Evolutionary conservation across 2,113 vertebrate genomes (phyloP).

Genomic region (Poeciliopsis prolifica): DNA sequence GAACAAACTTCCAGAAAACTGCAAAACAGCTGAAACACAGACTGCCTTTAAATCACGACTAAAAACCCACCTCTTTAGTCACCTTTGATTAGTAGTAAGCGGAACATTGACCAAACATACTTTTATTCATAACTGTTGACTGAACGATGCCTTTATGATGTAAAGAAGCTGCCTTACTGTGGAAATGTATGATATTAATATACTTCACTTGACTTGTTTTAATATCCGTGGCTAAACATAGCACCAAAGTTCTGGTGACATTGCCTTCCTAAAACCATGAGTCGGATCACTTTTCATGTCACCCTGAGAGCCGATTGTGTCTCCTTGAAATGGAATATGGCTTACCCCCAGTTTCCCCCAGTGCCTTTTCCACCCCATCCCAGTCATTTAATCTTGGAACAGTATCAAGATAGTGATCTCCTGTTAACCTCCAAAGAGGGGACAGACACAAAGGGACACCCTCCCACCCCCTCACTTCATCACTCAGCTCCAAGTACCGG

Average conservation of each 20-base stretch:
- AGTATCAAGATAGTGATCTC: conserved; percentile 69
- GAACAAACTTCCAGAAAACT: no score
- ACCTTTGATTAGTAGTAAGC: no score
- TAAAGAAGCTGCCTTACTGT: no score
- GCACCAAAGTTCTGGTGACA: conserved; percentile 27
- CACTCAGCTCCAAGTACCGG: conserved; percentile 64
- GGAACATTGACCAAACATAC: no score
- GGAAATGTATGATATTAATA: no score
- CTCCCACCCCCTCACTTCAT: conserved; percentile 58
- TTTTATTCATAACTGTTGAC: no score
- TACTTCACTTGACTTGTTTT: neutral
- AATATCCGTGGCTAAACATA: conserved; percentile 36
- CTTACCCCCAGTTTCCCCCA: conserved; percentile 41
- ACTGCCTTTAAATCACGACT: no score
- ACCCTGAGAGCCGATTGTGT: conserved; percentile 36
- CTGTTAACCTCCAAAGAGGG: conserved; percentile 72
- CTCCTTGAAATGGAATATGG: conserved; percentile 56
- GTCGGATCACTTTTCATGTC: conserved; percentile 38
- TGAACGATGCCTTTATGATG: no score
- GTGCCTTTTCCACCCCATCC: conserved; percentile 51
- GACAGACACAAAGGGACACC: conserved; percentile 59
- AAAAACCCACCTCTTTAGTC: no score
- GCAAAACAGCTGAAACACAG: no score
- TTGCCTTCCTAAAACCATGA: conserved; percentile 28
- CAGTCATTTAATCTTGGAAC: conserved; percentile 78